These are phyloP conservation scores for Porites evermanni DNA, from an alignment of 92 coral and sea anemone genomes.

Conservation along the genomic window DNA sequence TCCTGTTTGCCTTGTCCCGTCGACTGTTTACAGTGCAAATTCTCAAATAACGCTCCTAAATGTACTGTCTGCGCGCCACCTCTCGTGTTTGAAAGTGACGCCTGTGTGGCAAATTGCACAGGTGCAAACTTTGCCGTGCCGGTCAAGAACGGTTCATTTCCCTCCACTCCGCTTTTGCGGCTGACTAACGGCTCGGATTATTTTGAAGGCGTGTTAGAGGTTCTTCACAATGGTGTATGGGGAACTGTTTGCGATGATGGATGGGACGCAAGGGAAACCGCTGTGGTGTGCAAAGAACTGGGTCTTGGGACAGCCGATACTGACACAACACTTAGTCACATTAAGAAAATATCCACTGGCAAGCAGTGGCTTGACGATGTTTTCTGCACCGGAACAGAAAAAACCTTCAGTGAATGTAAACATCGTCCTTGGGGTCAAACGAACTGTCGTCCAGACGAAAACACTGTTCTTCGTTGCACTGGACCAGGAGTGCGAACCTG, in stretches of 20 bases:
- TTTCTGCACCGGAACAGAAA: slow-evolving; percentile 67
- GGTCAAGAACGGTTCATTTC: slow-evolving; percentile 10
- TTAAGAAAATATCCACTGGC: slow-evolving; percentile 53
- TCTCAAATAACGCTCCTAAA: neutral
- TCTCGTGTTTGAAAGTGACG: slow-evolving; percentile 46
- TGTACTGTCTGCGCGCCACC: slow-evolving; percentile 76
- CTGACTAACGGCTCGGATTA: slow-evolving; percentile 80
- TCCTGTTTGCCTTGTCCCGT: slow-evolving; percentile 73
- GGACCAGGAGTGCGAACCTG: slow-evolving; percentile 87
- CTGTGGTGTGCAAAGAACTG: slow-evolving; percentile 68
- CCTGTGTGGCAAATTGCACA: slow-evolving; percentile 65
- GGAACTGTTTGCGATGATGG: slow-evolving; percentile 75
- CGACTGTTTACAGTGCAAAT: slow-evolving; percentile 60
- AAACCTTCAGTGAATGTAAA: slow-evolving; percentile 65
- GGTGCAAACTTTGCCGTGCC: slow-evolving; percentile 70
- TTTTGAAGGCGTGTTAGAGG: slow-evolving; percentile 62
- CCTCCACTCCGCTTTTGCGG: slow-evolving; percentile 47
- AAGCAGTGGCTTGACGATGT: slow-evolving; percentile 94
- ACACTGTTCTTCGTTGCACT: slow-evolving; percentile 77
- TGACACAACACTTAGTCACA: slow-evolving; percentile 43
- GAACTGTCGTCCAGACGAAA: slow-evolving; percentile 85
- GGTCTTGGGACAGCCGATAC: slow-evolving; percentile 22
- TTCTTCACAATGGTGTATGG: slow-evolving; percentile 60
- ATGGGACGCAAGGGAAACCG: slow-evolving; percentile 59
- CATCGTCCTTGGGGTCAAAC: slow-evolving; percentile 82